Evolutionary conservation across 2,888 invertebrate species (phyloP).

Genomic region (Dysmachus trigonus): DNA sequence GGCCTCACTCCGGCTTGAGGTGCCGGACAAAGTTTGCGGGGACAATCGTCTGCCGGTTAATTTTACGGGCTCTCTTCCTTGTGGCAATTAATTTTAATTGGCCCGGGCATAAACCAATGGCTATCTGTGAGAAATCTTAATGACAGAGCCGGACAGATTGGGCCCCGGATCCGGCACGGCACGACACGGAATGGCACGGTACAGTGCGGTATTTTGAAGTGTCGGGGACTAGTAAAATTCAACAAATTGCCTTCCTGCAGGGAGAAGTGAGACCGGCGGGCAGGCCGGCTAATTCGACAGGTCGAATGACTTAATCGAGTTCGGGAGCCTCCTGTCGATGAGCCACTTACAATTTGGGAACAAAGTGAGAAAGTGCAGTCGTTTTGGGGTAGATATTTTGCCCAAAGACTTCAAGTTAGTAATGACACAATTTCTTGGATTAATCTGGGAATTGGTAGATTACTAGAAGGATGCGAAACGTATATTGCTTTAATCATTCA

Average conservation of each 20-base stretch:
- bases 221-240: not conserved
- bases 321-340: not conserved
- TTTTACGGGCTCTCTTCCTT: constrained; percentile 19
- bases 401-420: not conserved
- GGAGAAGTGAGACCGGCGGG: not conserved
- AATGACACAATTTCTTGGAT: not conserved
- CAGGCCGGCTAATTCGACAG: not conserved
- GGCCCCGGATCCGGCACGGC: not conserved
- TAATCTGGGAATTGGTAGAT: not conserved
- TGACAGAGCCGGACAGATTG: not conserved
- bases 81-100: constrained; percentile 28
- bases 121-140: constrained; percentile 24
- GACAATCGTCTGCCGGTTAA: not conserved
- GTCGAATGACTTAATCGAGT: not conserved
- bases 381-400: not conserved
- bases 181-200: too few relatives aligned
- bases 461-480: not conserved
- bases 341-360: not conserved
- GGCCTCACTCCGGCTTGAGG: too few relatives aligned
- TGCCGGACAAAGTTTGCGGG: constrained; percentile 15
- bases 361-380: not conserved
- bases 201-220: too few relatives aligned
- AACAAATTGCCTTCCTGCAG: not conserved
- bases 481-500: not conserved
- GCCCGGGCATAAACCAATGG: not conserved